A percentile compares a stretch with the other conserved stretches of the same genome.
phyloP scores from a whole-genome alignment of 2,797 vertebrate species.

The Phrynocephalus guinanensis region DNA sequence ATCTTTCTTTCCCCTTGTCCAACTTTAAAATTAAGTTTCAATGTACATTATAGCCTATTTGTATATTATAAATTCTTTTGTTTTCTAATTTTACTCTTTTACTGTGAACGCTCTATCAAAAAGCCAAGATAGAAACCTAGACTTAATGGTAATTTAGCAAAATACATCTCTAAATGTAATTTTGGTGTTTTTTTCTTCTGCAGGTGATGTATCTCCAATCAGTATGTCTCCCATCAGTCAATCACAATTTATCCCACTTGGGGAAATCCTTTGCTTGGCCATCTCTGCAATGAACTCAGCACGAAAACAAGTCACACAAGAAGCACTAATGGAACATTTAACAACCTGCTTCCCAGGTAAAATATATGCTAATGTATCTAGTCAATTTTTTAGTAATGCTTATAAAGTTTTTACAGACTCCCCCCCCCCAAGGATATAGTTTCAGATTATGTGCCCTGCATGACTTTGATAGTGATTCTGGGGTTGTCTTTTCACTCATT shows the following conservation, averaged over 20 bases:
- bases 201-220: conserved; percentile 99
- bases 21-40: background rate
- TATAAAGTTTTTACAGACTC: conserved; percentile 21
- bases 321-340: conserved; percentile 96
- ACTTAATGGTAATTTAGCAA: conserved; percentile 35
- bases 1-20: background rate
- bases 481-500: background rate
- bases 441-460: background rate
- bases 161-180: conserved; percentile 57
- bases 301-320: conserved; percentile 96
- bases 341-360: conserved; percentile 98
- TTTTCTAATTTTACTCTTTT: conserved; percentile 14
- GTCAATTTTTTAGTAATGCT: background rate
- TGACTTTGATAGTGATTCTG: background rate
- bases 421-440: background rate
- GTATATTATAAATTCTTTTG: background rate
- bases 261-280: conserved; percentile 98
- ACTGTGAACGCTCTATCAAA: background rate
- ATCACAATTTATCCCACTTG: conserved; percentile 98
- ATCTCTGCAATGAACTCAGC: conserved; percentile 98
- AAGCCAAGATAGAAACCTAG: conserved; percentile 35
- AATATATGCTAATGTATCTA: conserved; percentile 42
- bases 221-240: conserved; percentile 99
- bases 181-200: conserved; percentile 71
- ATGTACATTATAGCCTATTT: background rate